Evolutionary conservation across 2,888 invertebrate species (phyloP), one percentile per base, ranked within the genome.

Genomic region (Halictus quadricinctus): DNA sequence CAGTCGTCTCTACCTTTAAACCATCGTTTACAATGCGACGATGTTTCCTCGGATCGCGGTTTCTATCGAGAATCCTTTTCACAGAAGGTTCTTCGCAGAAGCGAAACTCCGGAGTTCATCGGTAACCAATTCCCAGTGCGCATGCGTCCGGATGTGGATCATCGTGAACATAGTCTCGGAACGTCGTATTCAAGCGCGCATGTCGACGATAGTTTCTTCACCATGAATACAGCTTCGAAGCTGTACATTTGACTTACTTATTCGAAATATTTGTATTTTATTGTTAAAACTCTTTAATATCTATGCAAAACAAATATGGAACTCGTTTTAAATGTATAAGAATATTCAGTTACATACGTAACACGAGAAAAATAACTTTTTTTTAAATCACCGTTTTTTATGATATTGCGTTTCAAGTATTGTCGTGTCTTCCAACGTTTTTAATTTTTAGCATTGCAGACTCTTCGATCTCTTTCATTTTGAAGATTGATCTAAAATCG

Each of bases 1-100:
- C 64, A 82, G 85, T 72, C 60, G 46, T n/a, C 15, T 43, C 41
- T 12, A 7, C 66, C 13, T 79, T 70, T 88, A 18, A 81, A 64
- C 25, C 29, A 73, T 10, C 70, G 46, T 87, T 85, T 82, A 13
- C 89, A 88, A 87, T 58, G n/a, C 72, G 46, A 66, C 87, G 86
- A 81, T 70, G 2, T 72, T 46, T 54, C 25, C 43, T 72, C 41
- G 8, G 69, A 50, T 46, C n/a, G 0, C 43, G 25, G 50, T 25
- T 69, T 48, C n/a, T 43, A 25, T 72, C 41, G 15, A 48, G 25
- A 46, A 54, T 7, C 21, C 36, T 21, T 21, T 12, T 12, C 21
- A 21, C 36, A 3, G 3, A 29, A 7, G 0, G 7, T 29, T 64
- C 29, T 8, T 36, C 18, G 7, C 8, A 64, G 29, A 36, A 36